A percentile compares a stretch with the other conserved stretches of the same genome.
These are phyloP conservation scores for Pocota personata DNA, from an alignment of 2,888 invertebrate genomes.

Conservation along the genomic window DNA sequence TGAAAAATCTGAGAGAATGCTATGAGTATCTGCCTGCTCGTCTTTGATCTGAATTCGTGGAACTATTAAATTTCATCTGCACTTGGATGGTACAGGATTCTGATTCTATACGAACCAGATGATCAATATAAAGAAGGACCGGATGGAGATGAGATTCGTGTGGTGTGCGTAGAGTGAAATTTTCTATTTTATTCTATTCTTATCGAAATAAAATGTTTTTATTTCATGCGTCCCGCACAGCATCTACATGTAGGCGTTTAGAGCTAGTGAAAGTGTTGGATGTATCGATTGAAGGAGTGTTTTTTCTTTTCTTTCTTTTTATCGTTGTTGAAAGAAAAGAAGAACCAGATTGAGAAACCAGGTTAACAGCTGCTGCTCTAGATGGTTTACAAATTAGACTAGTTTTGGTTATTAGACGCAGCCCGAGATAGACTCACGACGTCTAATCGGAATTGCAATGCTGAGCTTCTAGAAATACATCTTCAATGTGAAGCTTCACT, in stretches of 20 bases:
- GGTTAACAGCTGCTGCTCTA: too few species aligned
- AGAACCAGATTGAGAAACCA: neutral
- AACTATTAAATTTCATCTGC: constrained; percentile 6
- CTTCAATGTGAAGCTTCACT: too few species aligned
- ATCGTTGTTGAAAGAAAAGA: too few species aligned
- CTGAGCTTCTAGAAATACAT: too few species aligned
- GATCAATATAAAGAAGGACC: neutral
- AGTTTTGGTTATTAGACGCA: too few species aligned
- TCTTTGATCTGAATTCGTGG: neutral
- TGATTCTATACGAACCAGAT: neutral
- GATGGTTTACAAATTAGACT: too few species aligned
- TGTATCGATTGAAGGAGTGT: too few species aligned
- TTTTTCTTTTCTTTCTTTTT: too few species aligned
- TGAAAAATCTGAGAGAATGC: neutral
- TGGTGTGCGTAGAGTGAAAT: neutral
- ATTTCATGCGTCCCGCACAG: neutral
- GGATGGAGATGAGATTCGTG: neutral
- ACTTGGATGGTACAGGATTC: neutral
- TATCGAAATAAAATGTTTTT: neutral
- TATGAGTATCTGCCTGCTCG: constrained; percentile 11
- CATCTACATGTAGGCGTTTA: neutral
- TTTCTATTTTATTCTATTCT: neutral
- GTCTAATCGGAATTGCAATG: too few species aligned
- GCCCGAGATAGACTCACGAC: too few species aligned
- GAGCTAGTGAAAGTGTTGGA: constrained; percentile 3